A percentile compares a stretch with the other conserved stretches of the same genome.
These are phyloP conservation scores for Microhierax caerulescens DNA, from an alignment of 2,797 vertebrate genomes.

Conservation along the genomic window DNA sequence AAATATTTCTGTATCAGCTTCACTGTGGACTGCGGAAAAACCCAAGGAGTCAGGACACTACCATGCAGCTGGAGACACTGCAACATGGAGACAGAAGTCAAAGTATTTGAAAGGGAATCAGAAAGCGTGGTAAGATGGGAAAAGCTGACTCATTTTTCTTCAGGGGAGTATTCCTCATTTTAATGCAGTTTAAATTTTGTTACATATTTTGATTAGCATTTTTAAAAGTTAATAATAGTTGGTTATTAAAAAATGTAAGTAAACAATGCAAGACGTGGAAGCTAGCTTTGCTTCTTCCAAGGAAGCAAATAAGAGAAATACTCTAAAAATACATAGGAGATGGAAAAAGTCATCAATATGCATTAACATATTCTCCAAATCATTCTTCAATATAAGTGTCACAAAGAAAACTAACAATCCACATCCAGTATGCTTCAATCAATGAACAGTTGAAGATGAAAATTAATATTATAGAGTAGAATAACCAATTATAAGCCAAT, in stretches of 20 bases:
- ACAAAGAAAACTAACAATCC: slow-evolving; percentile 62
- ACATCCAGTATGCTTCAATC: slow-evolving; percentile 65
- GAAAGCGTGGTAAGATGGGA: not conserved
- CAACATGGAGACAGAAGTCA: not conserved
- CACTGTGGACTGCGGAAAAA: not conserved
- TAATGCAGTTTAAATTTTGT: not conserved
- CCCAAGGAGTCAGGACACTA: not conserved
- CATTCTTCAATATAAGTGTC: slow-evolving; percentile 56
- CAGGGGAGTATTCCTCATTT: not conserved
- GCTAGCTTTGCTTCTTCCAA: not conserved
- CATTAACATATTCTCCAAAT: slow-evolving; percentile 32
- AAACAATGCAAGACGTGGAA: not conserved
- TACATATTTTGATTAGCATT: not conserved
- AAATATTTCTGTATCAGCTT: not conserved
- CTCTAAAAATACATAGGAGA: not conserved
- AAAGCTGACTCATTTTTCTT: not conserved
- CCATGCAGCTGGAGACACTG: not conserved
- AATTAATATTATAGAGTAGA: slow-evolving; percentile 65
- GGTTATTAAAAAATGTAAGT: not conserved
- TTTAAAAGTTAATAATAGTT: not conserved
- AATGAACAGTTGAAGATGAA: slow-evolving; percentile 68
- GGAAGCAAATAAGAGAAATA: not conserved
- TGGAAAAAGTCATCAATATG: slow-evolving; percentile 25
- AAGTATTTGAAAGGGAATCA: not conserved
- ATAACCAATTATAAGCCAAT: slow-evolving; percentile 66